phyloP scores from a whole-genome alignment of 2,797 vertebrate species.

The Loriculus beryllinus region DNA sequence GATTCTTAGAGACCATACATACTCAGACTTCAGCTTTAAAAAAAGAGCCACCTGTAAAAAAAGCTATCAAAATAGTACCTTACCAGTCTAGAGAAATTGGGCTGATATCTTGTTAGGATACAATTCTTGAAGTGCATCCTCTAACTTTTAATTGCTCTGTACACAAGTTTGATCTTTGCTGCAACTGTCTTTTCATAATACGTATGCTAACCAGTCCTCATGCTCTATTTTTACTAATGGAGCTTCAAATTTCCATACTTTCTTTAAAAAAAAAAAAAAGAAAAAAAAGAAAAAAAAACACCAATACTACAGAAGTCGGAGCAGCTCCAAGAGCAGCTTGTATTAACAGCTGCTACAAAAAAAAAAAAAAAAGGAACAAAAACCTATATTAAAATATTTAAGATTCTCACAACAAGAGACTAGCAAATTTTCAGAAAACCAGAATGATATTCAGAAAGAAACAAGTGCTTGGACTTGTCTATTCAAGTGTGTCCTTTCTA shows the following conservation, averaged over 20 bases:
- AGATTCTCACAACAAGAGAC: background rate
- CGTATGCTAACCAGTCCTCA: background rate
- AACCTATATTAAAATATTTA: background rate
- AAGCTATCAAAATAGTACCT: background rate
- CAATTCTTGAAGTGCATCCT: background rate
- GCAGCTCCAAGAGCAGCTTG: background rate
- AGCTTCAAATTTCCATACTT: constrained; percentile 15
- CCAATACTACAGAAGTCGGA: background rate
- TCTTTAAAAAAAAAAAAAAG: background rate
- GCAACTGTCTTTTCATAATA: background rate
- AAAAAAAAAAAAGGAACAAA: background rate
- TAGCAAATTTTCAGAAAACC: background rate
- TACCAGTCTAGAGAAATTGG: background rate
- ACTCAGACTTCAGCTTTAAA: background rate
- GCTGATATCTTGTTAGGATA: background rate
- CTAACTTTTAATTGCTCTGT: background rate
- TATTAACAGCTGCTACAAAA: constrained; percentile 18
- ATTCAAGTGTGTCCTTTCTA: background rate
- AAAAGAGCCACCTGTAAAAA: background rate
- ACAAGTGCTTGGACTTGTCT: background rate
- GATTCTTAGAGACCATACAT: background rate
- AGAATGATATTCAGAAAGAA: background rate
- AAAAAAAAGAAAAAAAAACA: background rate
- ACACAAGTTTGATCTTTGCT: background rate
- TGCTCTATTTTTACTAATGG: background rate